Evolutionary conservation across 2,113 vertebrate species (phyloP), one percentile per base, ranked within the genome.

Genomic region (Gavia stellata): DNA sequence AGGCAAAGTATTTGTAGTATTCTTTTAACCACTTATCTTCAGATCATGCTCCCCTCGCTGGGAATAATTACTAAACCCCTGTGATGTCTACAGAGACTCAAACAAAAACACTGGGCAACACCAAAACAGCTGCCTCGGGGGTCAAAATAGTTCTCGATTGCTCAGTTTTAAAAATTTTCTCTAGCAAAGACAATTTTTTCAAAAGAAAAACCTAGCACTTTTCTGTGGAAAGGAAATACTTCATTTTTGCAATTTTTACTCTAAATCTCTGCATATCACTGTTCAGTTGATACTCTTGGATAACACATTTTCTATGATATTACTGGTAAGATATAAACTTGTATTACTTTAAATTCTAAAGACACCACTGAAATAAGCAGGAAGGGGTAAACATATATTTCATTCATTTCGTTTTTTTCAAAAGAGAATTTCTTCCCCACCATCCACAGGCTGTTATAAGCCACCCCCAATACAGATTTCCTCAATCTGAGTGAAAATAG

Each of bases 111-210:
- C 82, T 28, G 44, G 86, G 90, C 38, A 93, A 95, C 31, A 96
- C 71, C 62, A 92, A 92, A 96, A 70, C 94, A 97, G 94, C 86
- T 96, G 90, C 86, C 92, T 94, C 92, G 91, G 88, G 63, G 77
- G 61, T 91, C 92, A 97, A 92, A 96, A 96, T 38, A 90, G 58
- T 88, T 97, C 94, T 95, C 91, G 66, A 68, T 94, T 91, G 81
- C 49, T 85, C 85, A 66, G 55, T 45, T 97, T 96, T 58, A 86
- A 79, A 94, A 88, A 79, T 78, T 62, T 92, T 62, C 83, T 84
- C 81, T 33, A 90, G 82, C 55, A 93, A 95, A 96, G 85, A 94
- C 71, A 91, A 86, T 87, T 95, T 96, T 96, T 97, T 90, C 49
- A 62, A 93, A 96, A 95, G 85, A 81, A 91, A 96, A 96, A 93